These are phyloP conservation scores for Listrodromus nycthemerus DNA, from an alignment of 2,888 invertebrate genomes.

Conservation along the genomic window DNA sequence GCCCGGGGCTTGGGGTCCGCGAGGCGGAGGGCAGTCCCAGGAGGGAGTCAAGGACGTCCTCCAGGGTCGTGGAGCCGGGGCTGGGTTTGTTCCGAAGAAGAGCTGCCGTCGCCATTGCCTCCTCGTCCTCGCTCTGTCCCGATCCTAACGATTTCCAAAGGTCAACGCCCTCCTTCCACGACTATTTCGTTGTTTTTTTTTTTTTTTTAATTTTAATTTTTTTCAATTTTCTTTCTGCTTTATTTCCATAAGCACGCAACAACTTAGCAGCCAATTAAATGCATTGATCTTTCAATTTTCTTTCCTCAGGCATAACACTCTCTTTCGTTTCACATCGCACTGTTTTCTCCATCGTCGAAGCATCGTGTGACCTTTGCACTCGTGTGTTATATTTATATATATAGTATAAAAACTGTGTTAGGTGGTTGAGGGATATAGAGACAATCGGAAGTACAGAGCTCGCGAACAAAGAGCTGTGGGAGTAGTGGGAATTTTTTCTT, in stretches of 20 bases:
- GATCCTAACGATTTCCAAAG: constrained; percentile 78
- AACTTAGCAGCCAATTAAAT: constrained; percentile 32
- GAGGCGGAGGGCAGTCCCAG: constrained; percentile 93
- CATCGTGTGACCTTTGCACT: constrained; percentile 68
- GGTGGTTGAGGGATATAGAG: constrained; percentile 14
- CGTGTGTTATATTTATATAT: constrained; percentile 55
- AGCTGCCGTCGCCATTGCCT: constrained; percentile 82
- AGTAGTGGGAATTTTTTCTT: neutral
- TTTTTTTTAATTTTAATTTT: too few species aligned
- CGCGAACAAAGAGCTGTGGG: constrained; percentile 4
- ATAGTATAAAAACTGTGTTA: constrained; percentile 26
- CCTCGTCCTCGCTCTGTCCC: constrained; percentile 82
- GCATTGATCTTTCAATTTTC: constrained; percentile 9
- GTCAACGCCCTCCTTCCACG: constrained; percentile 66
- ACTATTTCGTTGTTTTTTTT: constrained; percentile 44
- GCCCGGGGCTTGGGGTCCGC: constrained; percentile 90
- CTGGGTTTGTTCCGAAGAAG: constrained; percentile 83
- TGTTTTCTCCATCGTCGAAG: constrained; percentile 63
- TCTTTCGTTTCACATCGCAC: constrained; percentile 45
- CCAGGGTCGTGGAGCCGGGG: constrained; percentile 94
- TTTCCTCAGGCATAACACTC: constrained; percentile 10
- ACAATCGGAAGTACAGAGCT: neutral
- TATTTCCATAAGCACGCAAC: constrained; percentile 39
- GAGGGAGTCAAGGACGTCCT: constrained; percentile 97
- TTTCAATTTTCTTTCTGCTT: neutral